These are phyloP conservation scores for Micrastur ruficollis DNA, from an alignment of 2,797 vertebrate genomes.

Conservation along the genomic window DNA sequence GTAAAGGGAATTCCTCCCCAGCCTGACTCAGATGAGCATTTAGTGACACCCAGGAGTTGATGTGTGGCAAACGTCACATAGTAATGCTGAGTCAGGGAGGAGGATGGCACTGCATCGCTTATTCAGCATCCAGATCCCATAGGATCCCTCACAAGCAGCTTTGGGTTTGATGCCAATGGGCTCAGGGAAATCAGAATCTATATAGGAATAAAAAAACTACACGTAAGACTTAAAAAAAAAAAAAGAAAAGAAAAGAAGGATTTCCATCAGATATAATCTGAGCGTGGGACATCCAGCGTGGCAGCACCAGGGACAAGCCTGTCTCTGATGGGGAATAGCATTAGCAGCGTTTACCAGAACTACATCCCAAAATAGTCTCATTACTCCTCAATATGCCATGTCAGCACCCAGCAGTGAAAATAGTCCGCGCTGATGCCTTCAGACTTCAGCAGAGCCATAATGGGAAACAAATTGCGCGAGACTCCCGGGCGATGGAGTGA, in stretches of 20 bases:
- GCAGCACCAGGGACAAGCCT: not conserved
- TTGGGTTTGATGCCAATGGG: not conserved
- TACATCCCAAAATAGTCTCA: conserved; percentile 5
- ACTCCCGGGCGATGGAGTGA: not conserved
- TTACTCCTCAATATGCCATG: not conserved
- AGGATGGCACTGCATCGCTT: accelerated
- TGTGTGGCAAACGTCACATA: not conserved
- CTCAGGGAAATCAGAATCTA: not conserved
- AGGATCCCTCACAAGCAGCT: not conserved
- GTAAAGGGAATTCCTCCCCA: not conserved
- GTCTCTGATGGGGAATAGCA: not conserved
- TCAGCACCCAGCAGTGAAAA: conserved; percentile 42
- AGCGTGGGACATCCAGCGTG: accelerated
- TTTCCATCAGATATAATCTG: not conserved
- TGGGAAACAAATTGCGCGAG: not conserved
- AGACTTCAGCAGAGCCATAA: conserved; percentile 26
- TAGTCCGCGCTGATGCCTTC: not conserved
- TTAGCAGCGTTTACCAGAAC: not conserved
- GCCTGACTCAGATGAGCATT: not conserved
- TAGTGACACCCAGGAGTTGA: not conserved
- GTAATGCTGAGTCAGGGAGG: not conserved
- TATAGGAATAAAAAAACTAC: not conserved
- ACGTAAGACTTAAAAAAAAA: not conserved
- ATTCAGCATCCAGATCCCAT: not conserved
- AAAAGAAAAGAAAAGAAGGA: not conserved